Evolutionary conservation across 2,888 invertebrate species (phyloP), one percentile per base, ranked within the genome.

Genomic region (Poecilobothrus nobilitatus): DNA sequence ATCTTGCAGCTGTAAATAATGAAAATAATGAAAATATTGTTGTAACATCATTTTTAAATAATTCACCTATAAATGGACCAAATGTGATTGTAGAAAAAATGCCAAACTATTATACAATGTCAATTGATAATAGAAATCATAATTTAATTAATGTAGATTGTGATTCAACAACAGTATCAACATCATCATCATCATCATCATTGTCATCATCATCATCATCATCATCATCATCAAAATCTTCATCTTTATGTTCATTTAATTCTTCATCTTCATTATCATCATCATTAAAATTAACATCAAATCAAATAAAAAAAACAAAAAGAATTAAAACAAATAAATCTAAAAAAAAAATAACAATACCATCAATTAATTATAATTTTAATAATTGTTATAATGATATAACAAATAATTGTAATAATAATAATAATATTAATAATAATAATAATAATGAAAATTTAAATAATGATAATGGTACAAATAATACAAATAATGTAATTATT

Each of bases 71-170:
- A 21, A 66, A 66, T 61, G 70, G 73, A 69, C 74, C 76, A 73
- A 76, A 76, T 71, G 75, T 76, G 21, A 75, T 77, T 68, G 77
- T 77, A 9, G 76, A 77, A 65, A 75, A 74, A 66, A 69, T 76
- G 66, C 73, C 71, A 15, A 69, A 70, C 63, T 34, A 65, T 34
- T 33, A 27, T 9, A 27, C 63, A 22, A 65, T 65, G n/a, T 33
- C 65, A 34, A 44, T 44, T 37, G 1, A 63, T 22, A 63, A 21
- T 1, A 63, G 1, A 27, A 22, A 4, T 12, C 12, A 10, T 27
- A 22, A 27, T 63, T 44, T 44, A 15, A 9, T 44, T 9, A 44
- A 44, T 44, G 3, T 44, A 3, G 44, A 44, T 44, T 44, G 12
- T 44, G 12, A 10, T 10, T 15, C 44, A 10, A 44, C 6, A 44